phyloP scores from a whole-genome alignment of 2,113 vertebrate species.

The Galeopterus variegatus region DNA sequence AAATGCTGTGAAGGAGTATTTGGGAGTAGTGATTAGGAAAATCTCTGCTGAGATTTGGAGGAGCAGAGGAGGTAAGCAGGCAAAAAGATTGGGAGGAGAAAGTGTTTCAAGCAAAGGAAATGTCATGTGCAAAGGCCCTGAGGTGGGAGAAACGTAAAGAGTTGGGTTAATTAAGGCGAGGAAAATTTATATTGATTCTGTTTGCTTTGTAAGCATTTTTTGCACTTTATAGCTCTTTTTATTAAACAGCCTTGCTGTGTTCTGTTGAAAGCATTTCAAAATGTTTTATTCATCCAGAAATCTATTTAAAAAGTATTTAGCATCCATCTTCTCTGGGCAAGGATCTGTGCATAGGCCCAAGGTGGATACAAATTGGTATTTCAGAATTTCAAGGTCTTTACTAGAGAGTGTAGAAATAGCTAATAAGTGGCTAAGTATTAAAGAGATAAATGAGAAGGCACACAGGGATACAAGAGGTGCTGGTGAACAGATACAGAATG shows the following conservation, averaged over 20 bases:
- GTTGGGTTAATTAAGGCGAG: neutral
- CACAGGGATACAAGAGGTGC: too few relatives aligned
- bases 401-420: neutral
- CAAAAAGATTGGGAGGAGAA: neutral
- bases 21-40: neutral
- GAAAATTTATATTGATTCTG: conserved; percentile 20
- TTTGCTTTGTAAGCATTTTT: conserved; percentile 45
- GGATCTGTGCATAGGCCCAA: neutral
- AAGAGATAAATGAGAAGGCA: neutral
- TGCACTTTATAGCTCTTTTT: conserved; percentile 49
- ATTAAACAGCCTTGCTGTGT: conserved; percentile 44
- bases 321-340: neutral
- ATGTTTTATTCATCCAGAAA: conserved; percentile 69
- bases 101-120: neutral
- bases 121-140: conserved; percentile 2
- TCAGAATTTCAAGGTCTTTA: neutral
- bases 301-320: conserved; percentile 47
- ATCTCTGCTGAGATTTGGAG: neutral
- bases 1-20: neutral
- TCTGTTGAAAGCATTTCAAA: conserved; percentile 58
- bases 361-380: neutral
- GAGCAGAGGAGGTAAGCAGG: neutral
- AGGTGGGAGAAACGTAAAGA: neutral
- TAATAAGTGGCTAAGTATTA: neutral
- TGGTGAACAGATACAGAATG: neutral